A percentile compares a stretch with the other conserved stretches of the same genome.
These are phyloP conservation scores for Collichthys lucidus DNA, from an alignment of 2,113 vertebrate genomes.

Conservation along the genomic window DNA sequence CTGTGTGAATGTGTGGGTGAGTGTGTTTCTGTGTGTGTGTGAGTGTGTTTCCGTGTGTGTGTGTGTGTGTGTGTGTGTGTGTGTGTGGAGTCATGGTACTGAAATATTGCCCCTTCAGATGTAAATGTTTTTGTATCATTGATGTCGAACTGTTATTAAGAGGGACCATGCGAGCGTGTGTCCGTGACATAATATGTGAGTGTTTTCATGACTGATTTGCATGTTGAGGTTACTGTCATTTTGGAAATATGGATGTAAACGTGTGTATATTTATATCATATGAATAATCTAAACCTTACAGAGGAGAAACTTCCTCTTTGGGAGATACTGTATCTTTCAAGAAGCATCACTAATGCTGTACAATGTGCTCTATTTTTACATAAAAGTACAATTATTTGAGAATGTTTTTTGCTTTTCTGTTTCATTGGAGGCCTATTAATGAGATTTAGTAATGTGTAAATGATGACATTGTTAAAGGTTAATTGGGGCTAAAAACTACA, in stretches of 20 bases:
- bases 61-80: slow-evolving; percentile 23
- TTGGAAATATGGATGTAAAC: slow-evolving; percentile 44
- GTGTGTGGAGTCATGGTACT: slow-evolving; percentile 36
- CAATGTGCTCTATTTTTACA: slow-evolving; percentile 75
- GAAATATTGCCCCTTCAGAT: slow-evolving; percentile 41
- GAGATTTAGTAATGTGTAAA: slow-evolving; percentile 28
- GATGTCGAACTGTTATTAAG: slow-evolving; percentile 48
- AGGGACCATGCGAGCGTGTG: slow-evolving; percentile 38
- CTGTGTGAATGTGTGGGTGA: slow-evolving; percentile 42
- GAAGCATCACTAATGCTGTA: slow-evolving; percentile 68
- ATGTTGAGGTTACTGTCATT: slow-evolving; percentile 52
- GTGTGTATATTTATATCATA: slow-evolving; percentile 75
- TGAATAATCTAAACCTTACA: slow-evolving; percentile 51
- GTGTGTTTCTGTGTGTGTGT: slow-evolving; percentile 18
- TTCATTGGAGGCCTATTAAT: slow-evolving; percentile 15
- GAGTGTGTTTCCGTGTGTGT: too few relatives aligned
- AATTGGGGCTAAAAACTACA: slow-evolving; percentile 18
- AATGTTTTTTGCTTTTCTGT: slow-evolving; percentile 26
- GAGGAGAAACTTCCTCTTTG: slow-evolving; percentile 37
- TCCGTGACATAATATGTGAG: slow-evolving; percentile 27
- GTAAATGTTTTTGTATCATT: slow-evolving; percentile 75
- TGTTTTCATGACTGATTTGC: slow-evolving; percentile 55
- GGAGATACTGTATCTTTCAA: slow-evolving; percentile 54
- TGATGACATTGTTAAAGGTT: slow-evolving; percentile 38
- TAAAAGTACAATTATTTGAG: slow-evolving; percentile 70